Conservation (phyloP, 2,113 vertebrate genomes). For the Mesoclemmys tuberculata region DNA sequence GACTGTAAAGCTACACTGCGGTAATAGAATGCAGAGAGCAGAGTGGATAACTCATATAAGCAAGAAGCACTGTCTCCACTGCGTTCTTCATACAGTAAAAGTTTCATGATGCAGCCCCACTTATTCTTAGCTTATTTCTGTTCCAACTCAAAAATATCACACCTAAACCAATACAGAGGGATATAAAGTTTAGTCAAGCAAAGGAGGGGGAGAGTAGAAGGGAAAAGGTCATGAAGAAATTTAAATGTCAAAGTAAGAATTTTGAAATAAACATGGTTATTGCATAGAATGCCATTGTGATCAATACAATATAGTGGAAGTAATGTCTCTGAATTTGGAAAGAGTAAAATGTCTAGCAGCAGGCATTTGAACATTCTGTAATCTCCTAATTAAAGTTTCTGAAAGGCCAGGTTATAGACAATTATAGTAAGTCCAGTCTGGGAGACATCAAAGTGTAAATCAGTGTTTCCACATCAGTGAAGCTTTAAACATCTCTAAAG, state of each 20-base stretch:
- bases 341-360: constrained; percentile 61
- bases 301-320: constrained; percentile 47
- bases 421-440: constrained; percentile 67
- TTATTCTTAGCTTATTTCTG: constrained; percentile 62
- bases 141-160: constrained; percentile 51
- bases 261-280: constrained; percentile 54
- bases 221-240: constrained; percentile 58
- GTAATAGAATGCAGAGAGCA: constrained; percentile 49
- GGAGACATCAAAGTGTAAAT: constrained; percentile 58
- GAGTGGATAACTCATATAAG: not conserved
- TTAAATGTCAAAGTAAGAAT: constrained; percentile 60
- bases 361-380: constrained; percentile 45
- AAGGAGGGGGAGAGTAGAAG: constrained; percentile 35
- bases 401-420: constrained; percentile 62
- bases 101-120: constrained; percentile 44
- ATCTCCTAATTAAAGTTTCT: constrained; percentile 69
- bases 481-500: constrained; percentile 63
- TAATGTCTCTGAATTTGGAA: constrained; percentile 56
- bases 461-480: constrained; percentile 45
- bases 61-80: constrained; percentile 51
- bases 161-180: constrained; percentile 57
- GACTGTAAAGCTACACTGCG: not conserved
- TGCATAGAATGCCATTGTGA: constrained; percentile 55
- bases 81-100: constrained; percentile 64
- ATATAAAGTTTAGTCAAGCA: constrained; percentile 43